phyloP scores from a whole-genome alignment of 2,888 invertebrate genomes.

The Drosophila sordidula region DNA sequence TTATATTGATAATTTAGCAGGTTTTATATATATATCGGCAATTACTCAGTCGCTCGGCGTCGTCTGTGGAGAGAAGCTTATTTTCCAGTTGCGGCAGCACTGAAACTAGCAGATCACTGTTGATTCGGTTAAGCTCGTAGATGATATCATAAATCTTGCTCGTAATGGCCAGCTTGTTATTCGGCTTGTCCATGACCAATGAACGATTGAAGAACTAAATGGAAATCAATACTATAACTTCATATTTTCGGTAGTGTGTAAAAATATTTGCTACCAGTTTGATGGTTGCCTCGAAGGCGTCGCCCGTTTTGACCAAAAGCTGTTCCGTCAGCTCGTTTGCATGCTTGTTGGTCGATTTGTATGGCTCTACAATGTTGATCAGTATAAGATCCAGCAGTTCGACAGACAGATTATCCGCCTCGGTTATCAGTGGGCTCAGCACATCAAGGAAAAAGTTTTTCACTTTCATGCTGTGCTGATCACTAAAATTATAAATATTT shows the following conservation, averaged over 20 bases:
- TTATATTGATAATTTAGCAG: neutral
- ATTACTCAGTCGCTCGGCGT: slow-evolving; percentile 91
- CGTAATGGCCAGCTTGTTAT: slow-evolving; percentile 91
- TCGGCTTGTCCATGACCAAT: slow-evolving; percentile 95
- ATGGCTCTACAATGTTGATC: slow-evolving; percentile 97
- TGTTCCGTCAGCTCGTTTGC: slow-evolving; percentile 96
- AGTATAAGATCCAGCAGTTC: slow-evolving; percentile 97
- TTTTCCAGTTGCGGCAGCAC: slow-evolving; percentile 98
- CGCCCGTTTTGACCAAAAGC: slow-evolving; percentile 94
- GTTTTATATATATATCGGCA: slow-evolving; percentile 9
- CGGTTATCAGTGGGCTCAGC: slow-evolving; percentile 96
- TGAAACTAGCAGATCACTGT: slow-evolving; percentile 93
- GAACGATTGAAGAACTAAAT: slow-evolving; percentile 97
- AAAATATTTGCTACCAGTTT: slow-evolving; percentile 89
- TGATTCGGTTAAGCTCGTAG: slow-evolving; percentile 97
- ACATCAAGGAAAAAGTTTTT: slow-evolving; percentile 99
- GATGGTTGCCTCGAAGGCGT: slow-evolving; percentile 96
- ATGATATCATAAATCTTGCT: slow-evolving; percentile 97
- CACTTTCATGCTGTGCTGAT: slow-evolving; percentile 97
- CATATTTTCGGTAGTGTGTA: too few species aligned
- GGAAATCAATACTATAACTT: slow-evolving; percentile 69
- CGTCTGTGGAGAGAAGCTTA: slow-evolving; percentile 96
- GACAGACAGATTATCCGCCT: slow-evolving; percentile 97
- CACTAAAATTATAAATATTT: slow-evolving; percentile 86
- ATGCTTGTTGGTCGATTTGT: slow-evolving; percentile 94